Evolutionary conservation across 2,797 vertebrate species (phyloP).

Genomic region (Pyrocephalus nanus): DNA sequence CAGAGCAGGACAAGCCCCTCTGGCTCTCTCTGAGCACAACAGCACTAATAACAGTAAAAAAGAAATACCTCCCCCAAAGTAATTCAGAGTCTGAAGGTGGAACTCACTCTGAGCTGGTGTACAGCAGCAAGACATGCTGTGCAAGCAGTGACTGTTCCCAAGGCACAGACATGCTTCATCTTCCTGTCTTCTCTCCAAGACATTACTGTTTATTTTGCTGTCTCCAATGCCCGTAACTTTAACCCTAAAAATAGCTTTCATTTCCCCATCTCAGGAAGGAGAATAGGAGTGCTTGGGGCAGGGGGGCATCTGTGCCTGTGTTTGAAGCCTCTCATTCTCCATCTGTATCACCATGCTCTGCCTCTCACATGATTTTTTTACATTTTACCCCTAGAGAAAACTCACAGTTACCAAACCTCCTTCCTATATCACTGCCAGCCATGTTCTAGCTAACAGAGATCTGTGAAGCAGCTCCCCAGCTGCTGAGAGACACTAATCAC

Average conservation of each 20-base stretch:
- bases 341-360: background rate
- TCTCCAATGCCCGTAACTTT: background rate
- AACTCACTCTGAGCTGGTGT: background rate
- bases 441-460: background rate
- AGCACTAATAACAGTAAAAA: background rate
- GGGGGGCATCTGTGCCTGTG: background rate
- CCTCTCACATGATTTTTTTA: background rate
- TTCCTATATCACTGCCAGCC: background rate
- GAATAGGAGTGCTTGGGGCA: background rate
- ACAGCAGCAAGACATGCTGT: background rate
- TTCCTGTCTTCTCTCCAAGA: background rate
- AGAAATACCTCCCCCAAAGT: background rate
- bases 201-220: conserved; percentile 34
- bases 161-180: background rate
- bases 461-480: background rate
- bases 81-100: background rate
- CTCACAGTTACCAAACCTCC: background rate
- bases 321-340: background rate
- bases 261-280: background rate
- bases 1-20: background rate
- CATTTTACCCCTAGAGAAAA: background rate
- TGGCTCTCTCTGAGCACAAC: background rate
- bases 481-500: background rate
- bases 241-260: background rate
- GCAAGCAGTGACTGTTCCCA: conserved; percentile 1